phyloP scores from a whole-genome alignment of 2,113 vertebrate genomes.

The Malurus elegans region DNA sequence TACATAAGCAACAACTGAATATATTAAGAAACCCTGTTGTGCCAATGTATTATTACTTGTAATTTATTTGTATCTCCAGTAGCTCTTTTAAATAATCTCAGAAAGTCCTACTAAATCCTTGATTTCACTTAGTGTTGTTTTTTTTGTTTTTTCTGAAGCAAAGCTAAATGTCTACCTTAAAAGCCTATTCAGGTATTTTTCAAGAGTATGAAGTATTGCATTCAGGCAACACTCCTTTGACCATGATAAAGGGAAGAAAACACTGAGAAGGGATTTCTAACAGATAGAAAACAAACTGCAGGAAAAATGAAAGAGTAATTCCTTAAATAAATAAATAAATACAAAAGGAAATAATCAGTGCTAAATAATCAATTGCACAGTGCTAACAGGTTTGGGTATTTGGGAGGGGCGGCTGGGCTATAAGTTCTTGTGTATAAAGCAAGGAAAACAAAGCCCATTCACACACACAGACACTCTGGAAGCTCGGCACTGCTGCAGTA shows the following conservation, averaged over 20 bases:
- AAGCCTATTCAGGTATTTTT: not conserved
- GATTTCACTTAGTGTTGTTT: not conserved
- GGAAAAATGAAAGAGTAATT: not conserved
- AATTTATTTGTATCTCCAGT: not conserved
- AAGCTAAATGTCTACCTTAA: not conserved
- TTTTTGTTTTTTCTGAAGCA: not conserved
- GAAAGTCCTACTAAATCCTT: not conserved
- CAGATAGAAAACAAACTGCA: not conserved
- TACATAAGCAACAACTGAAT: not conserved
- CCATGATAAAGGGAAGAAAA: not conserved
- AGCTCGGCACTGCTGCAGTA: not conserved
- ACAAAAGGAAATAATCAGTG: not conserved
- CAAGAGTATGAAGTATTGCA: not conserved
- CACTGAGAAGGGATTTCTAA: not conserved
- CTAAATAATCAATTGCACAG: not conserved
- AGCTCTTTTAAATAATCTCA: not conserved
- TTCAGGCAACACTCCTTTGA: not conserved
- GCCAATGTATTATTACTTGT: not conserved
- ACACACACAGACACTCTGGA: fast-evolving
- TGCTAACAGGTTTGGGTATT: not conserved
- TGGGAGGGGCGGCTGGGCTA: fast-evolving
- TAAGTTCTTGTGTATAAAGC: not conserved
- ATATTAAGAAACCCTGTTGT: not conserved
- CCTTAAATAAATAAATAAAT: not conserved
- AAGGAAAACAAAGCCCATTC: fast-evolving